phyloP scores from a whole-genome alignment of 2,888 invertebrate genomes.

The Mesopsocus fuscifrons region DNA sequence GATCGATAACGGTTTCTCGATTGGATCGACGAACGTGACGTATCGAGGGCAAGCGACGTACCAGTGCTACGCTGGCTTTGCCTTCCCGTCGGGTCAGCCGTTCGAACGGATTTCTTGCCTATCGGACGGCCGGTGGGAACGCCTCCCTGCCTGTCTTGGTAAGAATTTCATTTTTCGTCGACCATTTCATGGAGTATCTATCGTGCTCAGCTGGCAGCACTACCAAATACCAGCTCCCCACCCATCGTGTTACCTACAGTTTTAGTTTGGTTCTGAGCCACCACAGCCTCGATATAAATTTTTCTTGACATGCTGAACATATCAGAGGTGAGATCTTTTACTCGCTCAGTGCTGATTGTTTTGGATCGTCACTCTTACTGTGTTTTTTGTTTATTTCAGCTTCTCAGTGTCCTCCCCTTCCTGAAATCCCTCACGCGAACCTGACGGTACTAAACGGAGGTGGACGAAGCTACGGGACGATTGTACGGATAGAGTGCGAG shows the following conservation, averaged over 20 bases:
- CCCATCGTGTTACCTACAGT: too few species aligned
- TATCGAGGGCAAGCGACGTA: conserved; percentile 86
- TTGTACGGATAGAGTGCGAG: conserved; percentile 80
- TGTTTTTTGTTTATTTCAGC: conserved; percentile 50
- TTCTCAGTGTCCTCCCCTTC: conserved; percentile 72
- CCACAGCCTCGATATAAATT: too few species aligned
- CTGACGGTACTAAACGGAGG: conserved; percentile 74
- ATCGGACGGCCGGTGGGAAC: conserved; percentile 81
- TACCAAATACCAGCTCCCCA: too few species aligned
- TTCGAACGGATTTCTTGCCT: conserved; percentile 79
- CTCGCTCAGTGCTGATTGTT: background rate
- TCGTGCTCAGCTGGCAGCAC: too few species aligned
- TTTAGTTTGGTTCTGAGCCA: too few species aligned
- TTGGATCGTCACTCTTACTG: conserved; percentile 78
- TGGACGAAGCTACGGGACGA: conserved; percentile 82
- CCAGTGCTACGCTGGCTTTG: conserved; percentile 92
- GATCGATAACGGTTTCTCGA: conserved; percentile 93
- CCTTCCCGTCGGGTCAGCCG: conserved; percentile 71
- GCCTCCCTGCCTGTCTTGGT: conserved; percentile 78
- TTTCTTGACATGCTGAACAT: too few species aligned
- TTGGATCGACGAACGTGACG: conserved; percentile 88
- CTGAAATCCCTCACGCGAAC: conserved; percentile 75
- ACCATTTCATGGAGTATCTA: too few species aligned
- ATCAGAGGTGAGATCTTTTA: too few species aligned
- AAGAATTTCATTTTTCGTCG: too few species aligned